Base-by-base conservation (phyloP, 1,140 invertebrate species). In the Spodoptera frugiperda region DNA sequence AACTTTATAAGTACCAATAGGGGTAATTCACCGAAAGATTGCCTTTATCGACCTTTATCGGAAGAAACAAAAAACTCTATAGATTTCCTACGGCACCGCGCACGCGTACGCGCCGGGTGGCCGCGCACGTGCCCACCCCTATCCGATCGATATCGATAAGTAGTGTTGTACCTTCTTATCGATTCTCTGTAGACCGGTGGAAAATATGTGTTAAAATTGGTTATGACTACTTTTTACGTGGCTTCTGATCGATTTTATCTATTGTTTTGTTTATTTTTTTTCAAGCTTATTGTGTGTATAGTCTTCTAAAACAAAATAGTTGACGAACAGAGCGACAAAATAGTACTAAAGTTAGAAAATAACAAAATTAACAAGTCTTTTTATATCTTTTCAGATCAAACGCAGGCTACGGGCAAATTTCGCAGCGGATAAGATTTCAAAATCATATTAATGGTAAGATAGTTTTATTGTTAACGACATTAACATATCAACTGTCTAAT, bases 391-490 rank as follows among this genome's bases (percentile, higher is more conserved):
- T 44, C 89, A 92, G 91, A 91, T 88, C 84, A 80, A 89, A 82
- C 84, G 84, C 82, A 81, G 80, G 89, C 91, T 88, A 82, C 82
- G 85, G 91, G 89, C 90, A 87, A 78, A 79, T 90, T 93, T 91
- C 82, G 80, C 83, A 81, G 78, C 84, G 88, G 84, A 92, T 91
- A 92, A 85, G 89, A 82, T 84, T 84, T 77, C 59, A 92, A 93
- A 92, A 90, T 88, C 85, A 92, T 86, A 92, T 93, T 91, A 88
- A 93, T 93, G 91, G 92, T 92, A 77, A 93, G 91, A 53, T 65
- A 51, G 79, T 77, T 44, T 78, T 61, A 48, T 48, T 8, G 6
- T 17, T 12, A 48, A 11, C 17, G 5, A 21, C 44, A 48, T 12
- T 48, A 63, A 65, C 14, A 48, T 21, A 44, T 77, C 25, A 55